Conservation (phyloP, 2,113 vertebrate genomes). For the Poeciliopsis retropinna region DNA sequence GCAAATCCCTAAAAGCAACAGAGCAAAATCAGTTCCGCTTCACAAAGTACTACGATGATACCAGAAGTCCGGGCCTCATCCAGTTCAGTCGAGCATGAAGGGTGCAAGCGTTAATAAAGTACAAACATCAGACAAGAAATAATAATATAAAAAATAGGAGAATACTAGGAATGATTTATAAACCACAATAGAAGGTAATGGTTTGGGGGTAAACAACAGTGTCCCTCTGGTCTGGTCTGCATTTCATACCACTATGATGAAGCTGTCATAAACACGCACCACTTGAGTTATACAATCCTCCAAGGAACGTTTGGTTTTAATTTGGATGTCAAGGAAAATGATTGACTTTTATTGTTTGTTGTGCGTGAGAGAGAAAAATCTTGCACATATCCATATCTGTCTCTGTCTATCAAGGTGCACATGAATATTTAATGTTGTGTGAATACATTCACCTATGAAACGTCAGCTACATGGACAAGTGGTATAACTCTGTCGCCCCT, state of each 20-base stretch:
- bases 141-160: slow-evolving; percentile 18
- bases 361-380: slow-evolving; percentile 7
- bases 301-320: slow-evolving; percentile 70
- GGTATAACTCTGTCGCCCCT: background rate
- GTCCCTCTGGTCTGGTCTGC: slow-evolving; percentile 67
- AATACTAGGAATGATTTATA: slow-evolving; percentile 68
- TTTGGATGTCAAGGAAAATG: slow-evolving; percentile 73
- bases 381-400: slow-evolving; percentile 32
- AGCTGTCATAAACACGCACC: slow-evolving; percentile 67
- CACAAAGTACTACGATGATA: slow-evolving; percentile 60
- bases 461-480: background rate
- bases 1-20: slow-evolving; percentile 58
- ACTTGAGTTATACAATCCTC: slow-evolving; percentile 62
- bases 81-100: slow-evolving; percentile 64
- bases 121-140: slow-evolving; percentile 56
- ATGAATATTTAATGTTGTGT: slow-evolving; percentile 34
- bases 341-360: slow-evolving; percentile 67
- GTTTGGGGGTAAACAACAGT: slow-evolving; percentile 68
- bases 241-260: slow-evolving; percentile 72
- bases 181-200: slow-evolving; percentile 57
- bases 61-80: slow-evolving; percentile 57
- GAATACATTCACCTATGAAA: slow-evolving; percentile 22
- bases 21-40: slow-evolving; percentile 59
- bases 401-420: slow-evolving; percentile 21
- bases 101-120: slow-evolving; percentile 72